phyloP scores from a whole-genome alignment of 1,140 invertebrate genomes.

The Heliconius melpomene region DNA sequence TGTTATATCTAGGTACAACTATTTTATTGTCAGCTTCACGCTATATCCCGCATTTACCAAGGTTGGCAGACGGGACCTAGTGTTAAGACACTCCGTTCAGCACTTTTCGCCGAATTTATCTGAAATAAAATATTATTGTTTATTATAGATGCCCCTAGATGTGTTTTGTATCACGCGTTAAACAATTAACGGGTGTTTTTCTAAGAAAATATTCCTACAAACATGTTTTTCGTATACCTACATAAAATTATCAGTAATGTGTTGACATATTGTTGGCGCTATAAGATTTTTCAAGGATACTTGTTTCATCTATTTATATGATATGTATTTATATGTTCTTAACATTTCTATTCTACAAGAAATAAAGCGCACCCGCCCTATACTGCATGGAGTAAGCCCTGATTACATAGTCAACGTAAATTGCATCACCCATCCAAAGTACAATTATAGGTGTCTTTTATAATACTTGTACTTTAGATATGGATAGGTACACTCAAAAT shows the following conservation, averaged over 20 bases:
- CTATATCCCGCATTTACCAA: too few species aligned
- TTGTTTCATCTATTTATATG: neutral
- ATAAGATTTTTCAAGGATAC: slow-evolving; percentile 1
- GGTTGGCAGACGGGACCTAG: too few species aligned
- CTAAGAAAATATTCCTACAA: slow-evolving; percentile 25
- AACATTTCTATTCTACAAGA: neutral
- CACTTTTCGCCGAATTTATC: too few species aligned
- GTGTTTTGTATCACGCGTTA: neutral
- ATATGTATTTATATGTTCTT: neutral
- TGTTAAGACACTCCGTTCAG: too few species aligned
- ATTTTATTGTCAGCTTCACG: too few species aligned
- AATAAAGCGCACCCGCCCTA: neutral
- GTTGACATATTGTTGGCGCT: slow-evolving; percentile 6
- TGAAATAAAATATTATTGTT: neutral
- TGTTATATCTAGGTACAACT: neutral
- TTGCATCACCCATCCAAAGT: slow-evolving; percentile 2
- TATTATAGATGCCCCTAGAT: neutral
- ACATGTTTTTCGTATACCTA: slow-evolving; percentile 19
- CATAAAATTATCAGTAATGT: slow-evolving; percentile 7
- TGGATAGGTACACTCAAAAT: too few species aligned
- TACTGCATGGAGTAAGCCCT: neutral
- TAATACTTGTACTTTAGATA: too few species aligned
- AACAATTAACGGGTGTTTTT: slow-evolving; percentile 6
- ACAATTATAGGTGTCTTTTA: neutral
- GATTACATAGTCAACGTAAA: neutral